Base-by-base conservation (phyloP, 2,888 invertebrate species). In the Pemphredon lugubris region DNA sequence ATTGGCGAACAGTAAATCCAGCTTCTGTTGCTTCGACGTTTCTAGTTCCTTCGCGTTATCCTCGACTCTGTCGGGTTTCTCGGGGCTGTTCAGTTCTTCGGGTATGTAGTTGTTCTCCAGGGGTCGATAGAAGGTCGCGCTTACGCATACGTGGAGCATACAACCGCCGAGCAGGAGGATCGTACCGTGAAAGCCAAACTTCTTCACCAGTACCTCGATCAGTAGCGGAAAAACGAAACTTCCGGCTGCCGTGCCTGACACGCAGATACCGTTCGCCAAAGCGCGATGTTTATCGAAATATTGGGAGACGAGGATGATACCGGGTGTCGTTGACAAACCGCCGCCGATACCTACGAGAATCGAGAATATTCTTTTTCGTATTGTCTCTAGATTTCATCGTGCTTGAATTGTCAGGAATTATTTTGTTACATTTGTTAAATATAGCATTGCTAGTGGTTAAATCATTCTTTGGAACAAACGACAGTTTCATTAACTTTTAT, bases 281-380 rank as follows among this genome's bases (percentile, higher is more conserved):
- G 95, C 95, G 53, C 95, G 93, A 88, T 95, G 94, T 83, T 94
- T 95, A 81, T 95, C 94, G 82, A 95, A 95, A 84, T 95, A 95
- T 74, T 94, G 94, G 0, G 95, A 95, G 0, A 95, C 95, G 67
- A 95, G 94, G 5, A 95, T 94, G 54, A 95, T 95, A 0, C 95
- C 95, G 0, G 95, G 95, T 0, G 95, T 95, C 0, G 95, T 95
- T 0, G 95, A 95, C 0, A 95, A 91, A 0, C 95, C 95, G 0
- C 95, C 95, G 0, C 95, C 95, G 60, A 95, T 94, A 34, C 95
- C 95, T 93, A 86, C 11, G n/a, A 39, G n/a, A 11, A 16, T 11
- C 11, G 11, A 7, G 13, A 6, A 11, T 9, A 11, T 16, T 30
- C n/a, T n/a, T n/a, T n/a, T n/a, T n/a, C n/a, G n/a, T 30, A 30